Base-by-base conservation (phyloP, 92 coral and sea anemone genomes). In the Siderastrea siderea region DNA sequence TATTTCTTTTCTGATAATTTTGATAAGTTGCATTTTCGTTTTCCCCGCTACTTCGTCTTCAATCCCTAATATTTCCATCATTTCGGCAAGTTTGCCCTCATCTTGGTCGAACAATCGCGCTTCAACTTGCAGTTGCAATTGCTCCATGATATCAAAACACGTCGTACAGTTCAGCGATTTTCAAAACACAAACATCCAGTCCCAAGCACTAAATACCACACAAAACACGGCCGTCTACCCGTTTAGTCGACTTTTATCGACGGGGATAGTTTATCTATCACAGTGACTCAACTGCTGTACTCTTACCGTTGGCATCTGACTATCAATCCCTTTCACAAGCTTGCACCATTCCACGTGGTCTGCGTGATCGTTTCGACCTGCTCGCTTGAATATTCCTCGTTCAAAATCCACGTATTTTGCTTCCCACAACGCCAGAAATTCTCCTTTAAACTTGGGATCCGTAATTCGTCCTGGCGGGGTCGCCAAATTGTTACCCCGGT, bases 251-350 rank as follows among this genome's bases (percentile, higher is more conserved):
- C 84, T 19, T 53, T 17, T 16, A 26, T 26, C 84, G 16, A 26
- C 62, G 12, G 48, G 6, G 48, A 2, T 62, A 61, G 58, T 64
- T 48, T 48, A 47, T 61, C 59, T 47, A 10, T n/a, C 68, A 77
- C 81, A 4, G 19, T 58, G 26, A 59, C 51, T 77, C 81, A 44
- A 58, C 26, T 57, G 48, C 71, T 17, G 45, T 63, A 45, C 72
- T 79, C 83, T 50, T 79, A 79, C 49, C 61, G 73, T 79, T 62
- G 83, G 83, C 83, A 47, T 62, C 61, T 79, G 83, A 79, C 83
- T 79, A 1, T 38, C 3, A 57, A 63, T 63, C 60, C 48, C 72
- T 61, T 62, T 78, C 59, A 46, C 53, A 12, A 38, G 74, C 51
- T 69, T 69, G 19, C 58, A 5, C 57, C 59, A 65, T 65, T 64